Base-by-base conservation (phyloP, 2,888 invertebrate species). In the Alloplasta piceator region DNA sequence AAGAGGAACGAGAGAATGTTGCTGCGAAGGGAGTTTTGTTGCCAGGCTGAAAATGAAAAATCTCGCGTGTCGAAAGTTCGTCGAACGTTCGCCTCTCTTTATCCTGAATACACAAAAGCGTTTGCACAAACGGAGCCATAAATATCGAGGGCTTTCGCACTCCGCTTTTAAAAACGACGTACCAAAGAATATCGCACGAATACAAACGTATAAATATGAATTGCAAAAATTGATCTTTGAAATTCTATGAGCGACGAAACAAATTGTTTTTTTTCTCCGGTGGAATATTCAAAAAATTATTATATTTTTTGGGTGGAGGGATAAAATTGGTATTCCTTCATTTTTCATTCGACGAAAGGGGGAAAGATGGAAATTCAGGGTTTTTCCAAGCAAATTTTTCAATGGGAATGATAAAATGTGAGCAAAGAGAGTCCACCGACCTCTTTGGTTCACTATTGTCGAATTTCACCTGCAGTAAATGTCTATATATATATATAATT, bases 381-480 rank as follows among this genome's bases (percentile, higher is more conserved):
- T 26, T 26, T 43, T 43, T 43, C 10, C 10, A 43, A 43, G 10
- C 56, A 26, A 75, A 71, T 48, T 52, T 75, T 66, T 39, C 67
- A 39, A 63, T 16, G 60, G 41, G 41, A 66, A 64, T 74, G 61
- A 46, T 63, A 63, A 26, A 26, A 26, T 26, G 3, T 26, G 26
- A 26, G 26, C 82, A 52, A 67, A 78, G 84, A 84, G 84, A 79
- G 84, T 82, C 72, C 84, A 84, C 78, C 80, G 85, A 84, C 85
- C 86, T 72, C 83, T 81, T 86, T 84, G 78, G 78, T 79, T 84
- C 86, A 84, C 84, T 83, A 86, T 87, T 88, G 86, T 86, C 85
- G 77, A 87, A 86, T 87, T 78, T 82, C 83, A 84, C 84, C 78
- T 50, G 71, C 71, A n/a, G n/a, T n/a, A 12, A 50, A 16, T 12